Base-by-base conservation (phyloP, 2,888 invertebrate species). In the Dryobotodes eremita region DNA sequence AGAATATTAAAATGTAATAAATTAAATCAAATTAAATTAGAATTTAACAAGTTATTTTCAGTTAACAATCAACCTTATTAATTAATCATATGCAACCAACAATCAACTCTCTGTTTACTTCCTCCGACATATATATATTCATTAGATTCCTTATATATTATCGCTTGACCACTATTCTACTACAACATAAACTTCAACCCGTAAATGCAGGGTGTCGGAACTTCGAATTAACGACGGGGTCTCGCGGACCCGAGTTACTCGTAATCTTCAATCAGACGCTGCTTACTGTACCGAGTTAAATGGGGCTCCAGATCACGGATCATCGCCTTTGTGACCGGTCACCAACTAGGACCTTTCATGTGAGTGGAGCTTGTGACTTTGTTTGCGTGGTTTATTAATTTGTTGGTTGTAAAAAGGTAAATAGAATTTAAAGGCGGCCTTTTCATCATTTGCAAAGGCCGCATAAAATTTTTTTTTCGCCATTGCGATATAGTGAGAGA, bases 251-350 rank as follows among this genome's bases (percentile, higher is more conserved):
- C 62, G 20, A 69, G 77, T 57, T 15, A 75, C 17, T 55, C 66
- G 70, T 82, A 80, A 84, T 77, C 89, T 75, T 77, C 80, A 84
- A 88, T 87, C 85, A 87, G 77, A 57, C 59, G 26, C 20, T 69
- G 82, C 75, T 87, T 82, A 84, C 77, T 84, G 85, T 82, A 79
- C 68, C 72, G 85, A 80, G 87, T 87, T 87, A 88, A 85, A 80
- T 55, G 71, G 64, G 42, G 68, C 42, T 62, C 74, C 62, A 66
- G 72, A 71, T 75, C 55, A 85, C 81, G 73, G 74, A 78, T 83
- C 83, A 83, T 83, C 71, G 77, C 76, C 62, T 80, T 81, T 66
- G 71, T 74, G 75, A 78, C 68, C 62, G 65, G 72, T 80, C 70
- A 66, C 76, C 78, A 86, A 86, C 86, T 87, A 84, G 85, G 79